These are phyloP conservation scores for Cantharis nigra DNA, from an alignment of 2,888 invertebrate genomes.

Conservation along the genomic window DNA sequence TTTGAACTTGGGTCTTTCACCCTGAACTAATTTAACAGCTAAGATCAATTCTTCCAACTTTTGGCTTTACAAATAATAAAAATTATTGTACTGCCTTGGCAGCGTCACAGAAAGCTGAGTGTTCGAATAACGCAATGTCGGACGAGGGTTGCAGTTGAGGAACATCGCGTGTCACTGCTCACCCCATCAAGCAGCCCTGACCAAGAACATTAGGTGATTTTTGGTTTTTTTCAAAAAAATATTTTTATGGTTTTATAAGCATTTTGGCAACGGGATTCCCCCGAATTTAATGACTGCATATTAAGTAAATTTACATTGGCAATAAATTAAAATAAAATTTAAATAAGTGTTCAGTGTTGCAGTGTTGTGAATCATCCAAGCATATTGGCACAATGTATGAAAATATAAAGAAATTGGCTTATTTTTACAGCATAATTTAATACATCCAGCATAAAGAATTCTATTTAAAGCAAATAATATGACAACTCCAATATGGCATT, in stretches of 20 bases:
- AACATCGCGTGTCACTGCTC: too few relatives aligned
- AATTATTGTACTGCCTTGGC: too few relatives aligned
- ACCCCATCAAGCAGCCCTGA: too few relatives aligned
- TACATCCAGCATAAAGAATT: neutral
- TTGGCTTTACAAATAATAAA: too few relatives aligned
- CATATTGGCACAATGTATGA: neutral
- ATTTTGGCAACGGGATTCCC: too few relatives aligned
- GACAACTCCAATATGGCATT: neutral
- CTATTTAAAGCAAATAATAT: neutral
- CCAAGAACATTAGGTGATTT: too few relatives aligned
- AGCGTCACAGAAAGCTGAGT: too few relatives aligned
- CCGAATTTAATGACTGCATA: neutral
- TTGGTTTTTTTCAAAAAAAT: too few relatives aligned
- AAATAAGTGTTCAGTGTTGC: neutral
- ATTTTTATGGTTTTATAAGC: too few relatives aligned
- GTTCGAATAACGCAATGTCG: too few relatives aligned
- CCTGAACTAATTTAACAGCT: neutral
- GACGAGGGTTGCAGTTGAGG: too few relatives aligned
- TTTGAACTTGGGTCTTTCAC: neutral
- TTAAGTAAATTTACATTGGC: neutral
- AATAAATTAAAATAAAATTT: neutral
- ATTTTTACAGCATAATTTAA: neutral
- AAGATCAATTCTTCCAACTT: too few relatives aligned
- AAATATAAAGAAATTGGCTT: neutral
- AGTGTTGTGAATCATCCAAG: neutral